phyloP scores from a whole-genome alignment of 1,140 invertebrate genomes.

The Drosophila kepulauana region DNA sequence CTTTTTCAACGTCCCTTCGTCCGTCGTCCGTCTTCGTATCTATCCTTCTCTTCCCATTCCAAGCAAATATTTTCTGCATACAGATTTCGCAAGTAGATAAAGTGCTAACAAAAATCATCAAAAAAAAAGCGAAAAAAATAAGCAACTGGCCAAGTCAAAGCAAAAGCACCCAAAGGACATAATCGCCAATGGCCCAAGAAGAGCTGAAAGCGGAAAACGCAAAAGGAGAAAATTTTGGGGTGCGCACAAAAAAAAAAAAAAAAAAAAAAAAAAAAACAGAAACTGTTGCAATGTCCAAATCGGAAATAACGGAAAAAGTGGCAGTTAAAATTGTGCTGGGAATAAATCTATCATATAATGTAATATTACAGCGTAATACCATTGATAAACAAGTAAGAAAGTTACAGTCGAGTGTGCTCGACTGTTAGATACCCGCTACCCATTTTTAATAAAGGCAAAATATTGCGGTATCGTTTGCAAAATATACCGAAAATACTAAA shows the following conservation, averaged over 20 bases:
- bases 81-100: conserved; percentile 79
- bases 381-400: conserved; percentile 30
- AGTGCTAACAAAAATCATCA: conserved; percentile 47
- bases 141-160: conserved; percentile 51
- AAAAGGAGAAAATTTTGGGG: conserved; percentile 1
- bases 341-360: conserved; percentile 83
- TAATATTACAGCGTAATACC: conserved; percentile 78
- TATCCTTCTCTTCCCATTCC: background rate
- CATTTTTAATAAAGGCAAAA: too few relatives aligned
- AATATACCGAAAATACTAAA: too few relatives aligned
- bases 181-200: conserved; percentile 74
- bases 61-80: conserved; percentile 80
- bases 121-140: conserved; percentile 27
- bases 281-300: conserved; percentile 15
- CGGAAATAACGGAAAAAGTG: conserved; percentile 59
- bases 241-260: background rate
- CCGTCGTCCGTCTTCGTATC: background rate
- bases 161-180: conserved; percentile 79
- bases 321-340: conserved; percentile 80
- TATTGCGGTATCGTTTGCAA: too few relatives aligned
- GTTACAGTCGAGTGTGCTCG: too few relatives aligned
- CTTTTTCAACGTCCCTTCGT: conserved; percentile 44
- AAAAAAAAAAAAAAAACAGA: background rate
- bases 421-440: too few relatives aligned
- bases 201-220: conserved; percentile 52